phyloP scores from a whole-genome alignment of 1,140 invertebrate species.

The Pantala flavescens region DNA sequence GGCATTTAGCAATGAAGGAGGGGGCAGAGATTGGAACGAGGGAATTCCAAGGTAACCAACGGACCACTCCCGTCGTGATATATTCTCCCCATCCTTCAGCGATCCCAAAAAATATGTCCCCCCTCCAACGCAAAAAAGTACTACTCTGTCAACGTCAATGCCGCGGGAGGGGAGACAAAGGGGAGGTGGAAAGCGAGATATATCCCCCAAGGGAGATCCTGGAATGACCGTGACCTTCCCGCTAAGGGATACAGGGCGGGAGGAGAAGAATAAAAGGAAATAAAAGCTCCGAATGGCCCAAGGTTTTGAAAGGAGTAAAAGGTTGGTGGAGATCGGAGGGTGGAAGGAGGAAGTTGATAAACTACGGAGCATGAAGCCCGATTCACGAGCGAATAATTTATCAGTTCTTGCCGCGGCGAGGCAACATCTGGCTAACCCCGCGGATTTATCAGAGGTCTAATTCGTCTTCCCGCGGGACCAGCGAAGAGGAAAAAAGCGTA shows the following conservation, averaged over 20 bases:
- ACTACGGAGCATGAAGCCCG: constrained; percentile 2
- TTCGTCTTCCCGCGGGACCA: background rate
- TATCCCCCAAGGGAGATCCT: background rate
- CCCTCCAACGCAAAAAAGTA: constrained; percentile 8
- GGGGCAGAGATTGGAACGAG: background rate
- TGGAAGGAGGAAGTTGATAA: constrained; percentile 1
- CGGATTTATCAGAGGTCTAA: background rate
- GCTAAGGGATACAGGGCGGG: constrained; percentile 1
- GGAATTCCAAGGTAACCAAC: background rate
- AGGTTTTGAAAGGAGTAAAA: constrained; percentile 7
- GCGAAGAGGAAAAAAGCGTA: background rate
- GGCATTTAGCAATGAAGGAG: background rate
- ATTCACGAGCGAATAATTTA: constrained; percentile 6
- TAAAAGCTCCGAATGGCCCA: background rate
- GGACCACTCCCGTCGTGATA: background rate
- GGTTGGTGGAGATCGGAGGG: background rate
- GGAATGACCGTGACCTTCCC: constrained; percentile 2
- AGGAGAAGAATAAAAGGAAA: constrained; percentile 3
- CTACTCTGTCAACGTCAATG: constrained; percentile 2
- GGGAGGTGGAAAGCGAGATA: background rate
- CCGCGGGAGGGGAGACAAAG: background rate
- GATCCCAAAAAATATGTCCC: constrained; percentile 5
- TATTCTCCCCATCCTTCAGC: constrained; percentile 6
- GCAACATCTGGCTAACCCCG: background rate
- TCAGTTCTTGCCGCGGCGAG: background rate